Evolutionary conservation across 2,888 invertebrate species (phyloP).

Genomic region (Trachelus troglodyta): DNA sequence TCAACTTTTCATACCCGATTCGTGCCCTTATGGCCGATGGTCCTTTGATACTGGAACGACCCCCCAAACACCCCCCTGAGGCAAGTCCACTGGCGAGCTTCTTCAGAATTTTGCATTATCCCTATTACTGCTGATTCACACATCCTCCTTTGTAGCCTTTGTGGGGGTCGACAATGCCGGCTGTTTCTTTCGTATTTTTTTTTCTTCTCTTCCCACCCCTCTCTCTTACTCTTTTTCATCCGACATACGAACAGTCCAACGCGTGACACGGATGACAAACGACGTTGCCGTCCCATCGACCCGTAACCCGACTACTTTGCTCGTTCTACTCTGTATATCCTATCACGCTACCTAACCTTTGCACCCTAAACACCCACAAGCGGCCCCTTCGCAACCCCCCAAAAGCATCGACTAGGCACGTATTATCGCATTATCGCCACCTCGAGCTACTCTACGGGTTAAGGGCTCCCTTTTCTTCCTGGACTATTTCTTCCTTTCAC

Average conservation of each 20-base stretch:
- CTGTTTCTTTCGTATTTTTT: constrained; percentile 42
- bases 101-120: constrained; percentile 61
- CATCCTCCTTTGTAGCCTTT: constrained; percentile 61
- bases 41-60: neutral
- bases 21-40: neutral
- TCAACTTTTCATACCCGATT: neutral
- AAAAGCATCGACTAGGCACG: neutral
- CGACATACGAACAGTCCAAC: constrained; percentile 45
- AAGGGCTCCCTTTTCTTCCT: neutral
- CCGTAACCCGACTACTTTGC: constrained; percentile 14
- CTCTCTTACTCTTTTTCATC: constrained; percentile 16
- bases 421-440: neutral
- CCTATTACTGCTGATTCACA: constrained; percentile 65
- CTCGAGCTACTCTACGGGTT: neutral
- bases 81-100: constrained; percentile 22
- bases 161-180: constrained; percentile 56
- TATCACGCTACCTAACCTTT: neutral
- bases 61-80: neutral
- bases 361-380: neutral
- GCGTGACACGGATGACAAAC: constrained; percentile 48
- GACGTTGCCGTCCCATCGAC: constrained; percentile 38
- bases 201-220: constrained; percentile 14
- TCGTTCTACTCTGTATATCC: neutral
- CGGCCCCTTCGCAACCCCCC: neutral
- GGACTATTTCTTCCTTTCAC: neutral